Evolutionary conservation across 2,888 invertebrate genomes (phyloP), one percentile per base, ranked within the genome.

Genomic region (Pantelozetes paolii): DNA sequence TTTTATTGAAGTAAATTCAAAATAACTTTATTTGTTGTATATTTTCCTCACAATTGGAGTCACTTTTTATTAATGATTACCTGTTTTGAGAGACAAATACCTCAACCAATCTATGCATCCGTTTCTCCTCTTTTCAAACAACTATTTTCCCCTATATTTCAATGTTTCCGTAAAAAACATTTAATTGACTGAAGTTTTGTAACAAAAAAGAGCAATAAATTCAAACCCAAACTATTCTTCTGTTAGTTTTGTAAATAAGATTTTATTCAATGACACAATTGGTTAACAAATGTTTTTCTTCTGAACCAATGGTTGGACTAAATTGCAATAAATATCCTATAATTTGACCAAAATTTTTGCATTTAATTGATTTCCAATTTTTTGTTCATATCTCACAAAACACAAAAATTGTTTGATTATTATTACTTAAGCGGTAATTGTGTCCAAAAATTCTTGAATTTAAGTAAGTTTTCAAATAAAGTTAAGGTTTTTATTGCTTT

Each of bases 41-140:
- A 1, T 28, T 26, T 57, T 23, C 2, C 2, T 50, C 28, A 57
- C 57, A 57, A 57, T 57, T 57, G 28, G 13, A 26, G 57, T 57
- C 57, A 57, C 57, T 57, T 57, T 13, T 57, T 57, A 57, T 57
- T 57, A 57, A 57, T 57, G 57, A 23, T 28, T 26, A 57, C 28
- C 26, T 57, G 57, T 57, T 23, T 28, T 57, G 15, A 23, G 26
- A 57, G 57, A 57, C 28, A 26, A 57, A 28, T 28, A 28, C 13
- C 28, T 28, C 8, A 20, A 20, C 50, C 18, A 20, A 20, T 50
- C 18, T 20, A 20, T 57, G 57, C 23, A 57, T 57, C 57, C 57
- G 57, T 57, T 57, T 57, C 18, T 57, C 57, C 28, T 28, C 57
- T 23, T 23, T 28, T 50, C 20, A 36, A 8, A 9, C 36, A 9